A percentile compares a stretch with the other conserved stretches of the same genome.
Conservation (phyloP, 2,113 vertebrate species). For the Montifringilla adamsi region DNA sequence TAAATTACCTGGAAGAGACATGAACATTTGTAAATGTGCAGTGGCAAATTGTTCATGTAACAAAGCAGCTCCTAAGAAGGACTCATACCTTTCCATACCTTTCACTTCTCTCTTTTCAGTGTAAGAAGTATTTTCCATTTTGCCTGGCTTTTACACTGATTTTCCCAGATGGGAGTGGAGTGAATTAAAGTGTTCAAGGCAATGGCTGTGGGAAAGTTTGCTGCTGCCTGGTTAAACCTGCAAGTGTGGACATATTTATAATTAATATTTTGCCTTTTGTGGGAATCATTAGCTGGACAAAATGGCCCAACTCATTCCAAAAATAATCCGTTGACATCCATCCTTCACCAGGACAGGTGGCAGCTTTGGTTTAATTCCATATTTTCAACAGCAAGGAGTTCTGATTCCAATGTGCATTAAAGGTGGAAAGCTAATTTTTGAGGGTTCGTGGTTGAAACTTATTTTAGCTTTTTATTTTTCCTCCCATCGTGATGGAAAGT, state of each 20-base stretch:
- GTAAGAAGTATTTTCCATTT: not conserved
- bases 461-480: conserved; percentile 14
- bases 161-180: not conserved
- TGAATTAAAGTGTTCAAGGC: not conserved
- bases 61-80: not conserved
- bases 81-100: not conserved
- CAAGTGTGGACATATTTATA: not conserved
- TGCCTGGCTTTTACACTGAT: not conserved
- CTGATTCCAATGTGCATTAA: not conserved
- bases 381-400: conserved; percentile 25
- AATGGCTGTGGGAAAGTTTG: not conserved
- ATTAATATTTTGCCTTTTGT: not conserved
- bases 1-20: not conserved
- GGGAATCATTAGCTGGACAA: not conserved
- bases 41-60: not conserved
- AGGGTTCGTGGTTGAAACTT: not conserved
- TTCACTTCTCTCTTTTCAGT: not conserved
- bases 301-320: not conserved
- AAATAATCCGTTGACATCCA: not conserved
- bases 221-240: not conserved
- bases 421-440: conserved; percentile 4
- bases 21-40: not conserved
- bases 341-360: not conserved
- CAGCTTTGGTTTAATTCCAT: not conserved
- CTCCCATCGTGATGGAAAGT: not conserved